Evolutionary conservation across 2,888 invertebrate genomes (phyloP).

Genomic region (Sipha maydis): DNA sequence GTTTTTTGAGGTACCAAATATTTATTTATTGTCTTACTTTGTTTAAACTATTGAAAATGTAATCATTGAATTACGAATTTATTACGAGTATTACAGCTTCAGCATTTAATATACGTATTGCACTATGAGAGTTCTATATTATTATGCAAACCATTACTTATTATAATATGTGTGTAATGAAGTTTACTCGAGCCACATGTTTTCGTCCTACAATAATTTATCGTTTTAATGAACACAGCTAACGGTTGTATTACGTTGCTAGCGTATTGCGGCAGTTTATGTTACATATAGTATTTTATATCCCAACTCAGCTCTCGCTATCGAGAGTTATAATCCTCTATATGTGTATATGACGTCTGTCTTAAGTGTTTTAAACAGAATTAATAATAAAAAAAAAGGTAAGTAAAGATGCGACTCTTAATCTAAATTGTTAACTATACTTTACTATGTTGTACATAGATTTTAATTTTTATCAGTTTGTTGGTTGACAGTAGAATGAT

Average conservation of each 20-base stretch:
- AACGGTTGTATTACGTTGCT: constrained; percentile 4
- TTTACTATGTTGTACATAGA: background rate
- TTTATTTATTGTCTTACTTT: background rate
- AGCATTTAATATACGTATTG: background rate
- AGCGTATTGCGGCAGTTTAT: constrained; percentile 9
- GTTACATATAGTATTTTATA: constrained; percentile 34
- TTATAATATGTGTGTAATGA: constrained; percentile 26
- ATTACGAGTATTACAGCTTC: background rate
- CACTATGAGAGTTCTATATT: background rate
- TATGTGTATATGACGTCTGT: background rate
- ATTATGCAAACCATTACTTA: constrained; percentile 35
- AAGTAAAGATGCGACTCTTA: constrained; percentile 13
- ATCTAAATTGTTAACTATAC: background rate
- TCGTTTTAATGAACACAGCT: constrained; percentile 41
- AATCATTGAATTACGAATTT: background rate
- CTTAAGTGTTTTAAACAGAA: constrained; percentile 18
- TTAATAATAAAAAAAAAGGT: constrained; percentile 16
- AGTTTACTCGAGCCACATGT: constrained; percentile 2
- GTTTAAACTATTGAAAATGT: background rate
- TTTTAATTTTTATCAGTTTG: too few species aligned
- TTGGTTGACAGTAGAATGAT: too few species aligned
- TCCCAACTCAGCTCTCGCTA: background rate
- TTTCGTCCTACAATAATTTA: constrained; percentile 19
- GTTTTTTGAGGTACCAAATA: background rate
- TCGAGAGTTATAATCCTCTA: background rate